Conservation (phyloP, 2,797 vertebrate genomes). For the Hozukius guyotensis region DNA sequence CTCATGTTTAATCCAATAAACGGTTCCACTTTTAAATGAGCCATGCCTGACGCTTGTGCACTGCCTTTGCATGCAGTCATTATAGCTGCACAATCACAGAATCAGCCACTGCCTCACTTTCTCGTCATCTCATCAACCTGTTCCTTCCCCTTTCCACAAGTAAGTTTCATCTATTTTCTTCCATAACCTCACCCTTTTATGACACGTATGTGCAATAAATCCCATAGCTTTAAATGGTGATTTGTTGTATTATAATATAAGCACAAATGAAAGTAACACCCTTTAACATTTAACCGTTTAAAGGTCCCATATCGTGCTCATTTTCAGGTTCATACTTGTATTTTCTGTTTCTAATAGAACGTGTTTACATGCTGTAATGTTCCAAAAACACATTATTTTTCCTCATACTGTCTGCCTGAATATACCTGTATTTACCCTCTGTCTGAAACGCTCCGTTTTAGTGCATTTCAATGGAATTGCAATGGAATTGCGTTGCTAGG, state of each 20-base stretch:
- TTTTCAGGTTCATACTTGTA: no score
- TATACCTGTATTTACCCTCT: no score
- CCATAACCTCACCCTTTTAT: background rate
- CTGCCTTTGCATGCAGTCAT: slow-evolving; percentile 51
- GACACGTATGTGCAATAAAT: background rate
- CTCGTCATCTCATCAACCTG: slow-evolving; percentile 1
- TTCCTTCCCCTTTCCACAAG: background rate
- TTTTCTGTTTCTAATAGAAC: no score
- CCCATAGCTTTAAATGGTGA: background rate
- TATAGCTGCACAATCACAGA: slow-evolving; percentile 11
- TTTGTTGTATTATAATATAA: background rate
- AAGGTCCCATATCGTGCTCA: no score
- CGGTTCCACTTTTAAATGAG: background rate
- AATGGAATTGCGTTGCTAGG: no score
- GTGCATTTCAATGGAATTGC: no score
- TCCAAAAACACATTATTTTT: no score
- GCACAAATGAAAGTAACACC: background rate
- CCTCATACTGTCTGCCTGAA: no score
- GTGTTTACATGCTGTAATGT: no score
- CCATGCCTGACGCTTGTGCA: slow-evolving; percentile 48
- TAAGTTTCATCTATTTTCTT: background rate
- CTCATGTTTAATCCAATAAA: background rate
- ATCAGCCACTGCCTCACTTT: background rate
- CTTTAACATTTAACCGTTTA: background rate
- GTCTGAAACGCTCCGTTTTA: no score